These are phyloP conservation scores for Planiliza haematocheilus DNA, from an alignment of 2,113 vertebrate genomes.

Conservation along the genomic window DNA sequence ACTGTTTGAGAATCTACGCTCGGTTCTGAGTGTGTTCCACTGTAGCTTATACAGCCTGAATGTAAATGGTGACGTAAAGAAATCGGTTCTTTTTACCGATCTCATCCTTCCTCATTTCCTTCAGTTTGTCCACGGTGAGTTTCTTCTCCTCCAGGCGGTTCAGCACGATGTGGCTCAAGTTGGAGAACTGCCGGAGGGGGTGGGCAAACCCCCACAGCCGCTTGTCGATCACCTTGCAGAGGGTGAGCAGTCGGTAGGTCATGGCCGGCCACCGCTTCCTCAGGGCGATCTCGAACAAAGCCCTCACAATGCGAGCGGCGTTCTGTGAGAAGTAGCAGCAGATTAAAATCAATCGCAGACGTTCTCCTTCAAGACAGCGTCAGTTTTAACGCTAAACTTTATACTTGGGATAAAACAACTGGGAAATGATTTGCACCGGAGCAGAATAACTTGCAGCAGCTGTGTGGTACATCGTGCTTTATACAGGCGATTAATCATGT, in stretches of 20 bases:
- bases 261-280: slow-evolving; percentile 97
- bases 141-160: slow-evolving; percentile 93
- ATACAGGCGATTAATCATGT: slow-evolving; percentile 29
- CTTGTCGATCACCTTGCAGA: slow-evolving; percentile 98
- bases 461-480: neutral
- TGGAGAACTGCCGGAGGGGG: slow-evolving; percentile 93
- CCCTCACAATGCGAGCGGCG: slow-evolving; percentile 95
- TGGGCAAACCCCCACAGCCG: slow-evolving; percentile 94
- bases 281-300: slow-evolving; percentile 96
- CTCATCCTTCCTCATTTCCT: slow-evolving; percentile 98
- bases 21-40: no score
- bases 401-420: neutral
- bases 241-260: slow-evolving; percentile 95
- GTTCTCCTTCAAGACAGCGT: neutral
- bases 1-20: no score
- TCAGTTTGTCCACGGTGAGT: slow-evolving; percentile 94
- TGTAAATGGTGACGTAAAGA: neutral
- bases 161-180: slow-evolving; percentile 88
- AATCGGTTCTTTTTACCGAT: slow-evolving; percentile 87
- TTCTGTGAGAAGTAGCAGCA: slow-evolving; percentile 83
- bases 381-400: neutral
- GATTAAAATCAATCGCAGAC: no score
- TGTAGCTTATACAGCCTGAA: neutral
- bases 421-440: neutral
- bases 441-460: slow-evolving; percentile 11